phyloP scores from a whole-genome alignment of 2,797 vertebrate genomes.

The Microhierax caerulescens region DNA sequence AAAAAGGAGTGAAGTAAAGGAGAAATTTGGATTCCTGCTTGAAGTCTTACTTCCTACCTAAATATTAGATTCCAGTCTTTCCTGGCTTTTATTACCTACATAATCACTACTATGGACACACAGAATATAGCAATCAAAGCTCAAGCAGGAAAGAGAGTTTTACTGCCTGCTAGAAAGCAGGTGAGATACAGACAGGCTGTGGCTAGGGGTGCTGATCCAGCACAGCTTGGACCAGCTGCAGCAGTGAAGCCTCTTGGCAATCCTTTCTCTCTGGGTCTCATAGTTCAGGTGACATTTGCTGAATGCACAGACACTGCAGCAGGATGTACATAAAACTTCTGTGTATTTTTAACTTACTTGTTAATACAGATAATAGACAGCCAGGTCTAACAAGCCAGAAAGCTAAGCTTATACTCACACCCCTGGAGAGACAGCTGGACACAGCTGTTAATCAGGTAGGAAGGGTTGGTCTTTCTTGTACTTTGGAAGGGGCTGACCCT shows the following conservation, averaged over 20 bases:
- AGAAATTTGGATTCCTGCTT: not conserved
- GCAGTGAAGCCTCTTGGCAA: not conserved
- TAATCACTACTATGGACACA: not conserved
- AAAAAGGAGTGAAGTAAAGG: not conserved
- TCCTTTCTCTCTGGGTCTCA: not conserved
- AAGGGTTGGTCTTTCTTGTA: not conserved
- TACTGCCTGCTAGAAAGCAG: not conserved
- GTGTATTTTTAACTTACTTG: not conserved
- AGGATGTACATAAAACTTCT: not conserved
- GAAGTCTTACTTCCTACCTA: not conserved
- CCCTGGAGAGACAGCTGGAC: fast-evolving
- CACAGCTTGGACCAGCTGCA: not conserved
- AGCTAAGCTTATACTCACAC: not conserved
- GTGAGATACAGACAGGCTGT: not conserved
- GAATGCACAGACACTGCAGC: not conserved
- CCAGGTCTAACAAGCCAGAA: not conserved
- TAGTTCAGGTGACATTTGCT: not conserved
- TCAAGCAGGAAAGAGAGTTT: not conserved
- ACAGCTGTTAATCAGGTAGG: not conserved
- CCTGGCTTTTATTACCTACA: not conserved
- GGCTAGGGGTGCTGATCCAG: not conserved
- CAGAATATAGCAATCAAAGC: not conserved
- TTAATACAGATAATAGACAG: not conserved
- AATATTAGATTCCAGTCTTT: not conserved
- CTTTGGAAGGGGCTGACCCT: not conserved